These are phyloP conservation scores for Pogonocherus hispidulus DNA, from an alignment of 2,888 invertebrate species.

Conservation along the genomic window DNA sequence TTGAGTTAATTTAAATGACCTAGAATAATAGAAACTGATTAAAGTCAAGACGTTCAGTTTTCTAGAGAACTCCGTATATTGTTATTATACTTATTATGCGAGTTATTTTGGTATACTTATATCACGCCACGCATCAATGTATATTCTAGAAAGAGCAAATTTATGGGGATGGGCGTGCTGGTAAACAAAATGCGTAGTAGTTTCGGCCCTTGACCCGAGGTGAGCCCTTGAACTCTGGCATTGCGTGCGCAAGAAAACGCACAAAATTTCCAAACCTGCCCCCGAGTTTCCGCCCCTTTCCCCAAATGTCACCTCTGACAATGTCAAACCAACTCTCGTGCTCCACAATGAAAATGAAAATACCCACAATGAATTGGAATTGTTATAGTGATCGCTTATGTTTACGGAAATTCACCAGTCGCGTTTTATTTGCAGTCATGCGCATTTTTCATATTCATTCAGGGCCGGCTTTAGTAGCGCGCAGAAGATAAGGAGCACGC, in stretches of 20 bases:
- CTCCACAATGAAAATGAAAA: constrained; percentile 9
- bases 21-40: too few species aligned
- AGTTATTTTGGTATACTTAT: background rate
- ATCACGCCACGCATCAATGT: background rate
- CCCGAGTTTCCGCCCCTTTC: constrained; percentile 32
- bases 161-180: constrained; percentile 8
- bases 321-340: constrained; percentile 21
- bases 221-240: constrained; percentile 60
- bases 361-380: constrained; percentile 17
- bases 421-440: constrained; percentile 29
- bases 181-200: constrained; percentile 33
- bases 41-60: too few species aligned
- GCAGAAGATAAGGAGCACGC: too few species aligned
- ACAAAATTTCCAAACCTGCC: constrained; percentile 20
- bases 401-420: constrained; percentile 38
- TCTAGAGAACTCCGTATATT: too few species aligned
- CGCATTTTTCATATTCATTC: constrained; percentile 11
- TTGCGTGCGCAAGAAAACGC: constrained; percentile 28
- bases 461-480: too few species aligned
- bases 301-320: constrained; percentile 42
- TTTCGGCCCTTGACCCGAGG: constrained; percentile 61
- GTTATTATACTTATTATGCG: too few species aligned
- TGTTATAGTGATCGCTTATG: constrained; percentile 6
- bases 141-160: background rate
- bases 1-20: too few species aligned